Base-by-base conservation (phyloP, 2,113 vertebrate species). In the Scomber scombrus region DNA sequence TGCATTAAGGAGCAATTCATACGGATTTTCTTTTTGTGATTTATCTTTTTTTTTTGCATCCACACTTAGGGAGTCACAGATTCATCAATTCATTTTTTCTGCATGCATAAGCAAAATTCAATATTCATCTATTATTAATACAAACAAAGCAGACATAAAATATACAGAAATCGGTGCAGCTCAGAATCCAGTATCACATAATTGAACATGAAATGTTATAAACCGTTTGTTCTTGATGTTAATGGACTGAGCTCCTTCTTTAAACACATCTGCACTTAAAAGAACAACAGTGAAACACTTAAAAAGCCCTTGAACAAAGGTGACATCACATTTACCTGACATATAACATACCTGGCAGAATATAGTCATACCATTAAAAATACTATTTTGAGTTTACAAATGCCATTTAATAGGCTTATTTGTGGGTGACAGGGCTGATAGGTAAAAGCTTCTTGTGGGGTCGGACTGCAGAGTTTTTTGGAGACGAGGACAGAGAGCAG, bases 401-500 rank as follows among this genome's bases (percentile, higher is more conserved):
- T 12, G 1, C 2, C 3, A 26, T 63, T 52, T 10, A 13, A 15
- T 57, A 21, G 5, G 5, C 19, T n/a, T 11, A 5, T 40, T 70
- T 76, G 84, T 93, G 94, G 85, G 89, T 93, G 95, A 86, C 87
- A 47, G 71, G 80, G 54, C 40, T 75, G 11, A 77, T 58, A 71
- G 21, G 13, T 57, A 49, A 86, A 26, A 56, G 86, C 88, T 87
- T 82, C 82, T 82, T 85, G 78, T 77, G 79, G 61, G 81, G 87
- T 85, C 86, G 26, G 57, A 56, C 40, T 64, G 63, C 46, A 79
- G 66, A 84, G 66, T 34, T 82, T 82, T 75, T 50, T 67, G 52
- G 71, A 80, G 64, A 78, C 75, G 57, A 31, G 55, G 70, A 63
- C 74, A 69, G 55, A 34, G 16, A 88, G 82, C 52, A 62, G 50